Evolutionary conservation across 2,888 invertebrate species (phyloP), one percentile per base, ranked within the genome.

Genomic region (Eugnorisma glareosa): DNA sequence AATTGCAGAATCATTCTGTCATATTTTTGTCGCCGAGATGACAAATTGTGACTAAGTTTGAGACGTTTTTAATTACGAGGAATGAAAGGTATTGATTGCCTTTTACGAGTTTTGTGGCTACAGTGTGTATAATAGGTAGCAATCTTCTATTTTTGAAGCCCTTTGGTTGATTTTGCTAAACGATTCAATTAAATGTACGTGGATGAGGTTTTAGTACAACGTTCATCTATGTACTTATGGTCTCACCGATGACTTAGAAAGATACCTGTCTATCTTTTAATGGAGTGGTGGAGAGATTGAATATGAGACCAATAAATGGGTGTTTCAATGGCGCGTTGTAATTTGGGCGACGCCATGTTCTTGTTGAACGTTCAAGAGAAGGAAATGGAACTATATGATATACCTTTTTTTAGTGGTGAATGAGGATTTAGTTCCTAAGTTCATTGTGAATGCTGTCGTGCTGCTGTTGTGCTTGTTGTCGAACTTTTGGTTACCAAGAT

Each of bases 291-390:
- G 1, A 40, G 24, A 45, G 10, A 37, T 37, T 54, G 18, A 54
- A 13, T 31, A 54, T 11, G 28, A 18, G 1, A 28, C 37, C 48
- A 28, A 13, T 8, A n/a, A 73, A 73, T 54, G 13, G 31, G n/a
- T 73, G 10, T n/a, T 43, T 43, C n/a, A n/a, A 54, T 73, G 40
- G 18, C 13, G 54, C n/a, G 54, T 73, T 73, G n/a, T 5, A 3
- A n/a, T 13, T 40, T 31, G 40, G 40, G n/a, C 6, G 73, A 73
- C 3, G 40, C 40, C 51, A n/a, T 35, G 54, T 74, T 54, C 40
- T 40, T 21, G 18, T n/a, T 40, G 1, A 51, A n/a, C 13, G 40
- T 31, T 54, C 31, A 73, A 54, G 40, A 51, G 24, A 3, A 6
- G 15, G 13, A 2, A 51, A 51, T 40, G 1, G 18, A 24, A 31